These are phyloP conservation scores for Sepioteuthis lessoniana DNA, from an alignment of 2,888 invertebrate genomes.

Conservation along the genomic window DNA sequence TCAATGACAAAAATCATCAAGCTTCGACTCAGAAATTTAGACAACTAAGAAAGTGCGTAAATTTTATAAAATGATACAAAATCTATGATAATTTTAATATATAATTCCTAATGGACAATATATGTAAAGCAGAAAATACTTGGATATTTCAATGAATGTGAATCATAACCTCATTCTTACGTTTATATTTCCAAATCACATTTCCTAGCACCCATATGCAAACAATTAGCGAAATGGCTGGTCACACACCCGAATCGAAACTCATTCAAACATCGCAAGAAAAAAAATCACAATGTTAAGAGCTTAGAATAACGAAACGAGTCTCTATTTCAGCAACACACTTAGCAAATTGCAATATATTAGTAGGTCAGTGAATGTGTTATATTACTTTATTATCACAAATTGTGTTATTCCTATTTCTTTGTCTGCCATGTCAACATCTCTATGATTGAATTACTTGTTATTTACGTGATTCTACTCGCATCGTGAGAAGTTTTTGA, in stretches of 20 bases:
- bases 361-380: not conserved
- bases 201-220: not conserved
- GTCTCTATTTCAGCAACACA: not conserved
- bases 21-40: too few species aligned
- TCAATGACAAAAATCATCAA: too few species aligned
- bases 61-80: too few species aligned
- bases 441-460: not conserved
- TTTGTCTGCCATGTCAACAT: not conserved
- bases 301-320: not conserved
- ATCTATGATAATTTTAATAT: too few species aligned
- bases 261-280: not conserved
- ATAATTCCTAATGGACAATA: not conserved
- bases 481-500: too few species aligned
- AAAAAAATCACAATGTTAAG: not conserved
- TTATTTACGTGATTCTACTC: not conserved
- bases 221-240: not conserved
- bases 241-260: not conserved
- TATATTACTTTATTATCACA: not conserved
- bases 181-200: not conserved
- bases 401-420: not conserved
- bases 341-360: not conserved
- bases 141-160: not conserved
- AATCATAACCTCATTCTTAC: not conserved
- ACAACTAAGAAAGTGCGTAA: too few species aligned
- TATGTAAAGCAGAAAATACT: not conserved